Percentiles rank a stretch among this genome's conserved stretches.
Conservation (phyloP, 2,113 vertebrate genomes). For the Lepus timidus region DNA sequence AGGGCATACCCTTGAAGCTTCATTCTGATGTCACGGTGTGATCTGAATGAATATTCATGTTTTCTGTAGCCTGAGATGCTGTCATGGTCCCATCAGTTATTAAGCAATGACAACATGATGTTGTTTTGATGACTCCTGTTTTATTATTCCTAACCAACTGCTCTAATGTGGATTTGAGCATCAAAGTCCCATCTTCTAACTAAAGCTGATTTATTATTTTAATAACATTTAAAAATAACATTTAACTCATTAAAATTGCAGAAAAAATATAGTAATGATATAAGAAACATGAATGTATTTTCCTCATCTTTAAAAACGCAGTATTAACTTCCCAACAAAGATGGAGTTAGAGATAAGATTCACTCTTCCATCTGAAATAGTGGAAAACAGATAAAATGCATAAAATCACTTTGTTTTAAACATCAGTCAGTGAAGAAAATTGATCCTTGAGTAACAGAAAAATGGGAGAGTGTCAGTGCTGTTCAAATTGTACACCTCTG, state of each 20-base stretch:
- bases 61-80: slow-evolving; percentile 75
- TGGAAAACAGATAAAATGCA: accelerated
- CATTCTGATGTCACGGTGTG: slow-evolving; percentile 79
- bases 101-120: slow-evolving; percentile 76
- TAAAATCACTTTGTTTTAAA: not conserved
- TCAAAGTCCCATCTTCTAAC: slow-evolving; percentile 63
- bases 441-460: not conserved
- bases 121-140: slow-evolving; percentile 82
- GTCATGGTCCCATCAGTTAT: slow-evolving; percentile 81
- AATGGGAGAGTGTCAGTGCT: accelerated
- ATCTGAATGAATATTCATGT: slow-evolving; percentile 87
- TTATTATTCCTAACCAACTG: slow-evolving; percentile 70
- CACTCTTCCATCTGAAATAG: not conserved
- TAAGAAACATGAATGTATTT: not conserved
- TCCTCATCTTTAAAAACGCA: not conserved
- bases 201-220: slow-evolving; percentile 67
- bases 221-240: slow-evolving; percentile 72
- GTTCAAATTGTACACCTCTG: not conserved
- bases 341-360: not conserved
- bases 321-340: not conserved
- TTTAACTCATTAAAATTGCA: slow-evolving; percentile 3
- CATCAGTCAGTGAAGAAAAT: not conserved
- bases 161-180: slow-evolving; percentile 58
- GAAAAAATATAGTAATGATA: not conserved
- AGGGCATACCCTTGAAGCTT: slow-evolving; percentile 69